Evolutionary conservation across 2,888 invertebrate genomes (phyloP), one percentile per base, ranked within the genome.

Genomic region (Desoria tigrina): DNA sequence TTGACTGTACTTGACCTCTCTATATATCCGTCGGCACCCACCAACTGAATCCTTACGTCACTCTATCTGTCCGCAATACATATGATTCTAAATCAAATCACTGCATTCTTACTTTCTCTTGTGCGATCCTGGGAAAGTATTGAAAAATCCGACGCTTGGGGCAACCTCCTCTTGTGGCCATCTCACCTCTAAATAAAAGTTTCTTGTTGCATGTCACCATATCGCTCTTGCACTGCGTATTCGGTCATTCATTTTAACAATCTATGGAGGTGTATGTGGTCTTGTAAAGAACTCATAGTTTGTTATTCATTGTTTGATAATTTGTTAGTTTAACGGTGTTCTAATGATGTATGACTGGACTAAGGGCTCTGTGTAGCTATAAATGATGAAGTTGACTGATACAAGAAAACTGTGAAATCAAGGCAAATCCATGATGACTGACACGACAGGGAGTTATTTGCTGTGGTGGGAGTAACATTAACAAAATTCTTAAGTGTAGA

Each of bases 181-280:
- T 32, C 56, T 57, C 56, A 37, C 24, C 56, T 57, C 55, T 57
- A 18, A n/a, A 24, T 26, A 24, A 24, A n/a, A 55, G 55, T 57
- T 57, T n/a, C n/a, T n/a, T 57, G 56, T 57, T 57, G 56, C 56
- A 57, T 57, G 56, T 21, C 11, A 57, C 42, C 37, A 32, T 27
- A 57, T 24, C 39, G 56, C 56, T 57, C 32, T 51, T 57, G 56
- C 56, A 57, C 42, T 42, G 56, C 56, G 37, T 45, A 45, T 45
- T 45, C 45, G n/a, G 21, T 21, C 21, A 21, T 45, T 45, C 45
- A 45, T 18, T 45, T 45, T 6, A 45, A 45, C 45, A 45, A 45
- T 45, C n/a, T 45, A 16, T 45, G 16, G 21, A 32, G 32, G 32
- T 32, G n/a, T n/a, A n/a, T n/a, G 32, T 32, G 32, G 32, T 32